Conservation (phyloP, 2,888 invertebrate genomes). For the Microchrysa polita region DNA sequence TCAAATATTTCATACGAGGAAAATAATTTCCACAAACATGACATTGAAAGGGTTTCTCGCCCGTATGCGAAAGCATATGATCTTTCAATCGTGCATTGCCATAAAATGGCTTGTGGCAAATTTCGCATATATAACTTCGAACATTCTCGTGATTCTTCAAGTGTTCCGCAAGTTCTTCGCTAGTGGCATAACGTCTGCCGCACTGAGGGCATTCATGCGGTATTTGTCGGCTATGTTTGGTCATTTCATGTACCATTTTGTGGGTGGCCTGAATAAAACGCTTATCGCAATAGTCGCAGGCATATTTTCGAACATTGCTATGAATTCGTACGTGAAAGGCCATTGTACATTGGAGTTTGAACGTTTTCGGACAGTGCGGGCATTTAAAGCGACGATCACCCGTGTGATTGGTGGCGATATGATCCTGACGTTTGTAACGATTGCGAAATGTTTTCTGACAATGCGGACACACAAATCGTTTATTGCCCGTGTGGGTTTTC, state of each 20-base stretch:
- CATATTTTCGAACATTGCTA: slow-evolving; percentile 17
- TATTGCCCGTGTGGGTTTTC: slow-evolving; percentile 29
- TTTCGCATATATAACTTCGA: slow-evolving; percentile 56
- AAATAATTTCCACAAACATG: slow-evolving; percentile 57
- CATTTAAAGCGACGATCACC: slow-evolving; percentile 22
- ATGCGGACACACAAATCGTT: neutral
- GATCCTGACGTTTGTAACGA: neutral
- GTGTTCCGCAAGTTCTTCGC: slow-evolving; percentile 57
- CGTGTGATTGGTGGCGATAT: neutral
- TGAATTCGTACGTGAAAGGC: slow-evolving; percentile 23
- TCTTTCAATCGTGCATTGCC: slow-evolving; percentile 57
- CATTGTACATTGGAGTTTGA: slow-evolving; percentile 38
- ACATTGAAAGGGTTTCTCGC: slow-evolving; percentile 54
- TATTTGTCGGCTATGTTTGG: slow-evolving; percentile 56
- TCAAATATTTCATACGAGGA: slow-evolving; percentile 57
- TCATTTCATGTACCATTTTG: slow-evolving; percentile 55
- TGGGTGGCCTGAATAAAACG: slow-evolving; percentile 55
- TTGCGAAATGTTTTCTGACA: slow-evolving; percentile 2
- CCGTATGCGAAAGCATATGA: slow-evolving; percentile 59
- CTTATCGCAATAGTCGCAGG: slow-evolving; percentile 54
- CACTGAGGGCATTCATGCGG: slow-evolving; percentile 47
- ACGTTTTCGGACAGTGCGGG: slow-evolving; percentile 26
- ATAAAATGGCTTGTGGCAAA: slow-evolving; percentile 57
- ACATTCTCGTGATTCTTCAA: slow-evolving; percentile 58
- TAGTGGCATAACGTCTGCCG: slow-evolving; percentile 52